phyloP scores from a whole-genome alignment of 2,888 invertebrate genomes.

The Dryadula phaetusa region DNA sequence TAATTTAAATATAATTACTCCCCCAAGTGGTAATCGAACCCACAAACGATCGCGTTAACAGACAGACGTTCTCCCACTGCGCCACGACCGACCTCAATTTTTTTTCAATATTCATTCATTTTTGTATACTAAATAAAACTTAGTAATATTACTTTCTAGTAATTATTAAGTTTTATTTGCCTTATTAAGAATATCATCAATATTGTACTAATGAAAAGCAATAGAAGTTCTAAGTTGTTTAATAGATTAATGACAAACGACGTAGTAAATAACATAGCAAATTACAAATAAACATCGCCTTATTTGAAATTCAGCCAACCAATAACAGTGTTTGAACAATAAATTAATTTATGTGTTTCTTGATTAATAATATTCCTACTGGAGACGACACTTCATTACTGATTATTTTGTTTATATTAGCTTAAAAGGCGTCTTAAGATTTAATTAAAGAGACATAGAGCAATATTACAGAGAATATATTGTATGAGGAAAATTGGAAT shows the following conservation, averaged over 20 bases:
- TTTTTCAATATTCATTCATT: too few relatives aligned
- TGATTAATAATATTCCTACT: constrained; percentile 4
- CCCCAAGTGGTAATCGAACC: too few relatives aligned
- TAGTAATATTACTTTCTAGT: too few relatives aligned
- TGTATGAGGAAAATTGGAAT: neutral
- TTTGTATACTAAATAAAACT: too few relatives aligned
- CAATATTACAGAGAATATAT: neutral
- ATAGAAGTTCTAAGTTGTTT: neutral
- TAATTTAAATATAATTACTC: too few relatives aligned
- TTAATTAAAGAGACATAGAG: neutral
- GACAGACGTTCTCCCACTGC: too few relatives aligned
- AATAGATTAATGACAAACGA: neutral
- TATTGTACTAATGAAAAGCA: neutral
- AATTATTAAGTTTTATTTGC: too few relatives aligned
- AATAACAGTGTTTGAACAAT: constrained; percentile 2
- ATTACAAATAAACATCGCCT: constrained; percentile 6
- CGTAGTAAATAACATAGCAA: neutral
- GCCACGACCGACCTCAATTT: too few relatives aligned
- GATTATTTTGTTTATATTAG: neutral
- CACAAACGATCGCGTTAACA: too few relatives aligned
- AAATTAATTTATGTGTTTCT: neutral
- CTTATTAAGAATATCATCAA: too few relatives aligned
- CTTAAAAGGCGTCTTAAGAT: neutral
- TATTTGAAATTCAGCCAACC: constrained; percentile 10
- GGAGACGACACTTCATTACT: constrained; percentile 7